Evolutionary conservation across 2,113 vertebrate species (phyloP).

Genomic region (Tapirus terrestris): DNA sequence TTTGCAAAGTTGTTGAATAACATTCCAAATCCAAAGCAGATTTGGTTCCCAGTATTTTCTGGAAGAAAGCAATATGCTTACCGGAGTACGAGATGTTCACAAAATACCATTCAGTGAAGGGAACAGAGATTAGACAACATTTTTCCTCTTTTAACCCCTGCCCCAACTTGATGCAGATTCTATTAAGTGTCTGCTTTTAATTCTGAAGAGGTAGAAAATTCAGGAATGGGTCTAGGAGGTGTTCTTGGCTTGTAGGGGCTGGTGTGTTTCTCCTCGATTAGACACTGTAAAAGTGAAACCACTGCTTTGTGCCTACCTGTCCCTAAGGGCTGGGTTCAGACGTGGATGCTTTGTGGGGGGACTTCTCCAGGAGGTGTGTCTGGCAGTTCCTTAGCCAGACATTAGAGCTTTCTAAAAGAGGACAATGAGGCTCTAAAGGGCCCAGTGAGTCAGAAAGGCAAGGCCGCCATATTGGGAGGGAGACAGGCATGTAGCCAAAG

Average conservation of each 20-base stretch:
- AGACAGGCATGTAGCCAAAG: background rate
- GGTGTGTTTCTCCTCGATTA: background rate
- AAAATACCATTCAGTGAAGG: background rate
- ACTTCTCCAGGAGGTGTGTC: background rate
- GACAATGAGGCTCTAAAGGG: background rate
- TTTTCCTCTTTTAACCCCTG: background rate
- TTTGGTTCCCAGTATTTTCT: conserved; percentile 42
- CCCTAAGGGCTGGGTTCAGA: background rate
- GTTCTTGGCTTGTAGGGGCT: background rate
- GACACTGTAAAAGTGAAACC: accelerated
- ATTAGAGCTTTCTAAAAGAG: background rate
- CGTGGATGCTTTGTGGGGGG: background rate
- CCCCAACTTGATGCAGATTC: background rate
- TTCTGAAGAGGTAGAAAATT: background rate
- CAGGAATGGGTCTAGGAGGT: background rate
- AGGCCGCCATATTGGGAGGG: background rate
- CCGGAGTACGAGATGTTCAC: conserved; percentile 11
- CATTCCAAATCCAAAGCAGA: conserved; percentile 54
- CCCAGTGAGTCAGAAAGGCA: background rate
- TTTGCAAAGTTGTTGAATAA: background rate
- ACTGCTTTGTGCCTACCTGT: background rate
- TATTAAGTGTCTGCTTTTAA: background rate
- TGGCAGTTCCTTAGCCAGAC: background rate
- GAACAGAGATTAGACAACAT: background rate
- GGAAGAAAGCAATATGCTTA: conserved; percentile 33